Conservation (phyloP, 1,140 invertebrate genomes). For the Zophobas atratus region DNA sequence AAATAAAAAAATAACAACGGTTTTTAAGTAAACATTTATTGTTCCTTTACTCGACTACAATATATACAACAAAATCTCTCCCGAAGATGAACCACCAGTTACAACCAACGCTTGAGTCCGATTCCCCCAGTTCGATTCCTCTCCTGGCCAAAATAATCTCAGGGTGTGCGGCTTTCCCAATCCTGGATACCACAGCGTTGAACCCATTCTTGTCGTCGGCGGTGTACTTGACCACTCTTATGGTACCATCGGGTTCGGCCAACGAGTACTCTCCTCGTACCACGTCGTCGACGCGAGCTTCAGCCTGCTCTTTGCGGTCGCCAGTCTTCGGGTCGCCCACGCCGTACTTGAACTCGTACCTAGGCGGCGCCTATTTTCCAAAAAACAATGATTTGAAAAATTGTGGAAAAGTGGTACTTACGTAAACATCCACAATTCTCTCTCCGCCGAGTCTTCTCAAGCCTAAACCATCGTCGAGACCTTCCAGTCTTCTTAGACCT, state of each 20-base stretch:
- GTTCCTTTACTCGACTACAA: conserved; percentile 1
- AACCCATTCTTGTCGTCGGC: conserved; percentile 84
- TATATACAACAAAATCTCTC: conserved; percentile 10
- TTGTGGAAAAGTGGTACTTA: conserved; percentile 14
- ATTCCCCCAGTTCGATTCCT: conserved; percentile 5
- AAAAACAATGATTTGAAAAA: neutral
- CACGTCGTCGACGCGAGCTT: conserved; percentile 77
- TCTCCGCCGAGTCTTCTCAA: neutral
- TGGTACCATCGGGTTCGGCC: conserved; percentile 84
- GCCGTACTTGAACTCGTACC: conserved; percentile 75
- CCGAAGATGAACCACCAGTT: neutral
- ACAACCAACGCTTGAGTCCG: neutral
- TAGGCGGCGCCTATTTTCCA: conserved; percentile 65
- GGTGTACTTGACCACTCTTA: conserved; percentile 82
- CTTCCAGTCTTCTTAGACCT: neutral
- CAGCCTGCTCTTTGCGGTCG: conserved; percentile 79
- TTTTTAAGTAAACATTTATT: neutral
- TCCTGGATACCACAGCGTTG: conserved; percentile 79
- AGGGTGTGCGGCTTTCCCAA: conserved; percentile 19
- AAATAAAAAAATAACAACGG: neutral
- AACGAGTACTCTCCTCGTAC: conserved; percentile 82
- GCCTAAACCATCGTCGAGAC: neutral
- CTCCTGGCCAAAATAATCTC: neutral
- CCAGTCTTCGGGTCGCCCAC: conserved; percentile 82
- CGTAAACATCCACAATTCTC: conserved; percentile 1